Percentiles rank a stretch among this genome's conserved stretches.
Conservation (phyloP, 1,140 invertebrate species). For the Semibalanus balanoides region DNA sequence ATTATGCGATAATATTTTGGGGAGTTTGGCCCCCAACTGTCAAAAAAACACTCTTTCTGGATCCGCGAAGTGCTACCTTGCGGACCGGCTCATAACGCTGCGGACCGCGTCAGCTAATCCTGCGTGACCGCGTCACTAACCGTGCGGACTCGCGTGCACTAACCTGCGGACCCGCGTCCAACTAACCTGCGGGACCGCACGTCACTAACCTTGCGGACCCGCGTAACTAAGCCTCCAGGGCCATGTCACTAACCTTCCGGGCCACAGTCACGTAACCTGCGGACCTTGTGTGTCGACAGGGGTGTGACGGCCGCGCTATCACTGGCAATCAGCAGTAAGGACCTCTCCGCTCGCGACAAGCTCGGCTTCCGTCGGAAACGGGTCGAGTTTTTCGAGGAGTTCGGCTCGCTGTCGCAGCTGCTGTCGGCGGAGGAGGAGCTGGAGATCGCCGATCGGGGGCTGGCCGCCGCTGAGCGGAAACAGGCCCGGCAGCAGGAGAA, state of each 20-base stretch:
- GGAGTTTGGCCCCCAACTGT: too few species aligned
- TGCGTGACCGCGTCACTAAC: too few species aligned
- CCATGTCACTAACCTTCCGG: neutral
- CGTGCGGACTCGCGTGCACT: too few species aligned
- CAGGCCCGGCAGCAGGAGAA: slow-evolving; percentile 3
- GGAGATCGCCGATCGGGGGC: slow-evolving; percentile 11
- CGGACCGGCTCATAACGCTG: too few species aligned
- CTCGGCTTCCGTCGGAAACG: slow-evolving; percentile 21
- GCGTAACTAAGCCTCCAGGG: neutral
- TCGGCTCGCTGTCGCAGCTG: slow-evolving; percentile 18
- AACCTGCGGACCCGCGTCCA: too few species aligned
- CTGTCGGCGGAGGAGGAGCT: slow-evolving; percentile 15
- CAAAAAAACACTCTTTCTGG: too few species aligned
- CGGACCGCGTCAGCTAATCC: too few species aligned
- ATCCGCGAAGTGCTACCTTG: too few species aligned
- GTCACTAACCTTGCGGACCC: neutral
- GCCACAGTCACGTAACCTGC: too few species aligned
- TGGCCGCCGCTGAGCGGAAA: neutral
- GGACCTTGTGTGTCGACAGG: neutral
- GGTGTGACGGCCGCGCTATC: slow-evolving; percentile 23
- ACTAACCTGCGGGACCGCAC: too few species aligned
- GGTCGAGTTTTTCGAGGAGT: slow-evolving; percentile 21
- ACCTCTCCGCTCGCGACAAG: slow-evolving; percentile 19
- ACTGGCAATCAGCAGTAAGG: slow-evolving; percentile 22
- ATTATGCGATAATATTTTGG: too few species aligned